phyloP scores from a whole-genome alignment of 2,113 vertebrate genomes.

The Petromus typicus region DNA sequence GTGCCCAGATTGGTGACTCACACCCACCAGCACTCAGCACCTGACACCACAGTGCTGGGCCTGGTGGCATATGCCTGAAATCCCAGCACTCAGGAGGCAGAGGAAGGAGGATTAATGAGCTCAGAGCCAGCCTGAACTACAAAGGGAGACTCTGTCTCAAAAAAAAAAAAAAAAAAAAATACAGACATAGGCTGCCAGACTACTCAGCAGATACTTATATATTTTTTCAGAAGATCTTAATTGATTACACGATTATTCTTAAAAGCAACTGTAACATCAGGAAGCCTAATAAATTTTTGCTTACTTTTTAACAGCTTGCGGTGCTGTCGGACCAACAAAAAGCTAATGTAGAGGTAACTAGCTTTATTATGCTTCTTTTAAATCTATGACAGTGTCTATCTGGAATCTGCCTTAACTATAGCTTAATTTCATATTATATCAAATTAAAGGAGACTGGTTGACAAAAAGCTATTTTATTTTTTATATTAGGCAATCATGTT shows the following conservation, averaged over 20 bases:
- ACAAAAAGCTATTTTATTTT: slow-evolving; percentile 44
- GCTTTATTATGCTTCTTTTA: slow-evolving; percentile 52
- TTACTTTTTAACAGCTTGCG: slow-evolving; percentile 89
- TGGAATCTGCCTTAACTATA: slow-evolving; percentile 10
- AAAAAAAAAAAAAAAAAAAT: no score
- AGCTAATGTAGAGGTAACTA: slow-evolving; percentile 94
- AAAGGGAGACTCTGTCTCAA: no score
- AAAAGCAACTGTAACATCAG: slow-evolving; percentile 42
- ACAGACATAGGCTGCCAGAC: slow-evolving; percentile 2
- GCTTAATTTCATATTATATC: slow-evolving; percentile 39
- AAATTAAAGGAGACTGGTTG: background rate
- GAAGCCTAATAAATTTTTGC: slow-evolving; percentile 60
- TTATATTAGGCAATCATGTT: slow-evolving; percentile 94
- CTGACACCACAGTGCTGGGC: no score
- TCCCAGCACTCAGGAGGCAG: no score
- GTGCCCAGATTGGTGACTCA: no score
- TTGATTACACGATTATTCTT: slow-evolving; percentile 27
- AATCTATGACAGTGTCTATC: slow-evolving; percentile 25
- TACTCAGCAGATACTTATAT: background rate
- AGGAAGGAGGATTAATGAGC: no score
- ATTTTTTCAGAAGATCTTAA: slow-evolving; percentile 38
- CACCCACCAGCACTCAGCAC: no score
- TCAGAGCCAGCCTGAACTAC: no score
- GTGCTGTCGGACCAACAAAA: slow-evolving; percentile 96
- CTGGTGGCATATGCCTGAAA: no score